These are phyloP conservation scores for Patiria miniata DNA, from an alignment of 35 echinoderm and acorn worm genomes.

Conservation along the genomic window DNA sequence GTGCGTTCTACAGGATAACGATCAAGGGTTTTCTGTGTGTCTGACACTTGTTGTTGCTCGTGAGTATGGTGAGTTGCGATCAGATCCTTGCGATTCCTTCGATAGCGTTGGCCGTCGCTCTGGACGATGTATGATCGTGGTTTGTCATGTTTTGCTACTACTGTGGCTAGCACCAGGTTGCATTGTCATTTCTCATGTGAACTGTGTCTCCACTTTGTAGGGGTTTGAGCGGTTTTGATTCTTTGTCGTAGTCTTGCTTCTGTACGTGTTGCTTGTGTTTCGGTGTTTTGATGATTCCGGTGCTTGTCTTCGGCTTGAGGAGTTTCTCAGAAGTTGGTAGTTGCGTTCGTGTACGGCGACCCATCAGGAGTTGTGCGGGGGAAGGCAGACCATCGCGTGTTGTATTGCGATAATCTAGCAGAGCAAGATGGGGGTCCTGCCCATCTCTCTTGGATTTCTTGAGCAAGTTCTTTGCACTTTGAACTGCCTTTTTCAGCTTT, in stretches of 20 bases:
- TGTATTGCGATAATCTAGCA: conserved; percentile 45
- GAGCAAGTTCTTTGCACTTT: conserved; percentile 44
- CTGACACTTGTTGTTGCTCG: too few species aligned
- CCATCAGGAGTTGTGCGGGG: conserved; percentile 41
- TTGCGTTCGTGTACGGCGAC: conserved; percentile 6
- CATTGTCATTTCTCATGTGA: too few species aligned
- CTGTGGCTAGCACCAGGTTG: too few species aligned
- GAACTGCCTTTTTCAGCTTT: conserved; percentile 66
- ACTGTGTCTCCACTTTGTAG: conserved; percentile 16
- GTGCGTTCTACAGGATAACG: too few species aligned
- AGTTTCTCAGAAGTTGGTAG: conserved; percentile 21
- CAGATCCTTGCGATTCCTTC: too few species aligned
- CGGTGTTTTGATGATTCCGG: conserved; percentile 14
- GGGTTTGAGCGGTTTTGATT: conserved; percentile 15
- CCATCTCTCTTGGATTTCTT: conserved; percentile 24
- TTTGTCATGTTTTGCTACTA: too few species aligned
- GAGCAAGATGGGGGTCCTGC: conserved; percentile 32
- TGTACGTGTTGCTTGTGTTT: conserved; percentile 23
- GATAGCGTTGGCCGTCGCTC: too few species aligned
- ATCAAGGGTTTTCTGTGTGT: too few species aligned
- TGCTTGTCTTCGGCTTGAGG: conserved; percentile 20
- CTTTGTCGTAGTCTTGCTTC: conserved; percentile 37
- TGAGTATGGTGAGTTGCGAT: too few species aligned
- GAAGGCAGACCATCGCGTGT: conserved; percentile 38
- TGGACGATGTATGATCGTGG: too few species aligned